Conservation (phyloP, 1,140 invertebrate genomes). For the Zelostemma sp. region DNA sequence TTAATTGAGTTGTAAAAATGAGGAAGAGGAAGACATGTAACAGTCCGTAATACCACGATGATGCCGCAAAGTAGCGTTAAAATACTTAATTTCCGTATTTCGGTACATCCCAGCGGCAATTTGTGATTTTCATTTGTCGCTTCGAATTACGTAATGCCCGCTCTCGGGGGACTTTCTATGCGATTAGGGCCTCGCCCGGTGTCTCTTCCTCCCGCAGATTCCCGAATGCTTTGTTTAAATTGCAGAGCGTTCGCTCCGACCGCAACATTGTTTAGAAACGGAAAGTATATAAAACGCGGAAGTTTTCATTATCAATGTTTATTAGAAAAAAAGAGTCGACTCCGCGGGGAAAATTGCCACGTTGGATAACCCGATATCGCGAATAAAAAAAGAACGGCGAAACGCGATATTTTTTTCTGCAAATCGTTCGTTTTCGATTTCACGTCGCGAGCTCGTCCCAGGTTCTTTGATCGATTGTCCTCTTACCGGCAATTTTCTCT, state of each 20-base stretch:
- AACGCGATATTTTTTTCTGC: slow-evolving; percentile 13
- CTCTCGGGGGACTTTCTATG: slow-evolving; percentile 38
- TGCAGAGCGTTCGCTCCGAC: background rate
- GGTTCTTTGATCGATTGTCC: slow-evolving; percentile 19
- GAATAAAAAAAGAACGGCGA: too few species aligned
- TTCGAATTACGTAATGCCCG: slow-evolving; percentile 21
- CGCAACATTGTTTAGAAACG: slow-evolving; percentile 1
- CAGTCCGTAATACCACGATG: background rate
- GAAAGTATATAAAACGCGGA: background rate
- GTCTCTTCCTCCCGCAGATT: slow-evolving; percentile 10
- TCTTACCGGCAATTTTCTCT: slow-evolving; percentile 29
- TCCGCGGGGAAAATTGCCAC: too few species aligned
- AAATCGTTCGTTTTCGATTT: background rate
- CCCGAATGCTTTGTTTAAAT: background rate
- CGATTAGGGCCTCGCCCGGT: slow-evolving; percentile 13
- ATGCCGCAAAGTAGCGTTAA: slow-evolving; percentile 8
- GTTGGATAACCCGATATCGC: too few species aligned
- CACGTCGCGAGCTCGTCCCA: slow-evolving; percentile 6
- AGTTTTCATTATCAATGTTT: background rate
- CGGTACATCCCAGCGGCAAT: slow-evolving; percentile 20
- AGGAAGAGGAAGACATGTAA: slow-evolving; percentile 21
- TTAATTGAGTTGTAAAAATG: slow-evolving; percentile 1
- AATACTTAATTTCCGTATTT: slow-evolving; percentile 35
- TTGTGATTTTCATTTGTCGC: slow-evolving; percentile 32
- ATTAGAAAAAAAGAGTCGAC: too few species aligned